A percentile compares a stretch with the other conserved stretches of the same genome.
These are phyloP conservation scores for Mionectes macconnelli DNA, from an alignment of 2,113 vertebrate genomes.

Conservation along the genomic window DNA sequence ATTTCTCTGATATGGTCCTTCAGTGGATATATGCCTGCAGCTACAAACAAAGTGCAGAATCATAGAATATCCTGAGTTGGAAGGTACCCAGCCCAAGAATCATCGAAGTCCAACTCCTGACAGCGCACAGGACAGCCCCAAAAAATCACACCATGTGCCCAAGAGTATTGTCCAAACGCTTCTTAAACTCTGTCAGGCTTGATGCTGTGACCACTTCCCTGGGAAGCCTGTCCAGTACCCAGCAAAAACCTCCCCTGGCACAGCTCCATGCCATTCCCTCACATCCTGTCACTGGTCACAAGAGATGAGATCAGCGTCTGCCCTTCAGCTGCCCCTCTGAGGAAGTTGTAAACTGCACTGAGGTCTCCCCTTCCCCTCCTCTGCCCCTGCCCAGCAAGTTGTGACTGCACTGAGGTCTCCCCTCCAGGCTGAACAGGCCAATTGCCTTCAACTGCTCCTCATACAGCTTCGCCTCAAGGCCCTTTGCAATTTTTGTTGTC, in stretches of 20 bases:
- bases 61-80: background rate
- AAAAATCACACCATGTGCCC: background rate
- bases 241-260: background rate
- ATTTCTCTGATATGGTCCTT: background rate
- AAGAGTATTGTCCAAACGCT: background rate
- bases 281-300: background rate
- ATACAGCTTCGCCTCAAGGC: background rate
- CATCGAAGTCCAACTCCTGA: background rate
- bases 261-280: background rate
- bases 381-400: too few species aligned
- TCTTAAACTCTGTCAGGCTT: background rate
- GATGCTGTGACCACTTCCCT: background rate
- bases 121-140: background rate
- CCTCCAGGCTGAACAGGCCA: background rate
- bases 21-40: background rate
- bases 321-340: accelerated
- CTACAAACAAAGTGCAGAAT: background rate
- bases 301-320: background rate
- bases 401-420: too few species aligned
- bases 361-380: background rate
- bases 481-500: background rate
- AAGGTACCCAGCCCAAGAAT: background rate
- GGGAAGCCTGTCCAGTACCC: background rate
- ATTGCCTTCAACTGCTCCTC: background rate
- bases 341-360: background rate